These are phyloP conservation scores for Neosalanx taihuensis DNA, from an alignment of 2,797 vertebrate species.

Conservation along the genomic window DNA sequence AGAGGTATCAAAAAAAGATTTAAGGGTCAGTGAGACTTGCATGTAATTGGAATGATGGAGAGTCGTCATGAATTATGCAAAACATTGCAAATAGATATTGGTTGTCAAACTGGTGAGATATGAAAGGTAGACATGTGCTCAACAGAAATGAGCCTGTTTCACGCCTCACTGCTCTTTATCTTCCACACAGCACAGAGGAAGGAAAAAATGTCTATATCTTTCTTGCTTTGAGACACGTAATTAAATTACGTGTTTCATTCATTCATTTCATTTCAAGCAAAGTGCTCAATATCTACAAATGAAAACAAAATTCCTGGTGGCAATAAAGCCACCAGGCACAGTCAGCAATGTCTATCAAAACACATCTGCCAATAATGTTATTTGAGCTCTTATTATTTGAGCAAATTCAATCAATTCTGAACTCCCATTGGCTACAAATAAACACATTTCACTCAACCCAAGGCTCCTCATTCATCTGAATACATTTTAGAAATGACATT, in stretches of 20 bases:
- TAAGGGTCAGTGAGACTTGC: slow-evolving; percentile 29
- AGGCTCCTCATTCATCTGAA: slow-evolving; percentile 68
- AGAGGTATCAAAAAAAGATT: slow-evolving; percentile 27
- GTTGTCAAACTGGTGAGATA: slow-evolving; percentile 20
- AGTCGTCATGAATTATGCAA: slow-evolving; percentile 29
- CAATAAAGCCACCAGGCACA: slow-evolving; percentile 28
- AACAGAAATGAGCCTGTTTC: not conserved
- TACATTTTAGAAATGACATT: slow-evolving; percentile 53
- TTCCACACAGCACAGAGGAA: not conserved
- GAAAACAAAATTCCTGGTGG: slow-evolving; percentile 39
- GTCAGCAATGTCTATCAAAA: slow-evolving; percentile 39
- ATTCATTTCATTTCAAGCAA: slow-evolving; percentile 32
- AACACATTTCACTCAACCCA: slow-evolving; percentile 59
- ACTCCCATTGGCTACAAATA: slow-evolving; percentile 54
- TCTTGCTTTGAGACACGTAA: slow-evolving; percentile 9
- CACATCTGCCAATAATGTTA: slow-evolving; percentile 48
- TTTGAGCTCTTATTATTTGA: slow-evolving; percentile 47
- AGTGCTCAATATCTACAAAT: slow-evolving; percentile 33
- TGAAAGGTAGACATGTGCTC: slow-evolving; percentile 10
- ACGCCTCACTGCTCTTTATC: slow-evolving; percentile 5
- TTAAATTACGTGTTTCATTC: slow-evolving; percentile 27
- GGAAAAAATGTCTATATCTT: slow-evolving; percentile 8
- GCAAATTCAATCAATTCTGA: slow-evolving; percentile 60
- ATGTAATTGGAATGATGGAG: slow-evolving; percentile 25
- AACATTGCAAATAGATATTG: not conserved